Conservation (phyloP, 2,113 vertebrate species). For the Phyllostomus hastatus region DNA sequence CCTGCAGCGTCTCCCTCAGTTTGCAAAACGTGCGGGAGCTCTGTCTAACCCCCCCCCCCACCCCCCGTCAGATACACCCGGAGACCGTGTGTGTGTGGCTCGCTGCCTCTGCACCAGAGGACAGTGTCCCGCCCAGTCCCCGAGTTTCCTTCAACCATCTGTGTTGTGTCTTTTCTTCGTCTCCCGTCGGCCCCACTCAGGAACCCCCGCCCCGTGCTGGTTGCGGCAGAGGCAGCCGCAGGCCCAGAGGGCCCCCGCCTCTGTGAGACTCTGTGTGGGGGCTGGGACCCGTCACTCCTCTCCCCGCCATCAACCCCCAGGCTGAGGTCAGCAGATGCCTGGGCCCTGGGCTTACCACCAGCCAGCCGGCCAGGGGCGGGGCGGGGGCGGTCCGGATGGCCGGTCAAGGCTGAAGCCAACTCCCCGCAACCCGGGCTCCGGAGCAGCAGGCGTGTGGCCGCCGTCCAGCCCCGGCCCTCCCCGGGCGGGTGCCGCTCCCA, state of each 20-base stretch:
- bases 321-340: neutral
- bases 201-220: too few species aligned
- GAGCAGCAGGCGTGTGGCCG: neutral
- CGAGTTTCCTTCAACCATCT: too few species aligned
- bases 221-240: neutral
- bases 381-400: neutral
- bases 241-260: neutral
- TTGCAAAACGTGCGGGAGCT: too few species aligned
- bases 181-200: too few species aligned
- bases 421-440: neutral
- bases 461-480: neutral
- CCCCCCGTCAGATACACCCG: too few species aligned
- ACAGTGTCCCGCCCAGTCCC: too few species aligned
- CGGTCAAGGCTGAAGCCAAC: neutral
- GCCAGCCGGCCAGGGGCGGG: neutral
- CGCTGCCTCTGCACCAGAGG: too few species aligned
- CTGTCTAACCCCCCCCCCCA: too few species aligned
- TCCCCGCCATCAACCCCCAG: too few species aligned
- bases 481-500: fast-evolving
- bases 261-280: fast-evolving
- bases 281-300: neutral
- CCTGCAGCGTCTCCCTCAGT: too few species aligned
- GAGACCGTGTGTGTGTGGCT: too few species aligned
- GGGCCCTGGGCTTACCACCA: neutral
- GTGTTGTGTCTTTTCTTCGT: too few species aligned